Percentiles rank a stretch among this genome's conserved stretches.
These are phyloP conservation scores for Geococcyx californianus DNA, from an alignment of 2,113 vertebrate genomes.

Conservation along the genomic window DNA sequence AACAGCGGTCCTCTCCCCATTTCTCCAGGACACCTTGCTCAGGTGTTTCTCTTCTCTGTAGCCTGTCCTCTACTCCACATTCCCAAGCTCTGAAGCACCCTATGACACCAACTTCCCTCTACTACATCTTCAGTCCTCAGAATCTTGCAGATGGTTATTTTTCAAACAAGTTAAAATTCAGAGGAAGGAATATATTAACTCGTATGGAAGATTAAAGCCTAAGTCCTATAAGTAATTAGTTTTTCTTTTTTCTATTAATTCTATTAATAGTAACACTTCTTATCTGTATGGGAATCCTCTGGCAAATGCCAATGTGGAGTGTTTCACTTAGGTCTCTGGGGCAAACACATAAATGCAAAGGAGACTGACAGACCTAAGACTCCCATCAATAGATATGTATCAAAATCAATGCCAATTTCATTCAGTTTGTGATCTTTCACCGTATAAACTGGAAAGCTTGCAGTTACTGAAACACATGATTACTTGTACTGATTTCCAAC, in stretches of 20 bases:
- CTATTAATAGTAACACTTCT: neutral
- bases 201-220: neutral
- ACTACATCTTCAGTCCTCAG: neutral
- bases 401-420: neutral
- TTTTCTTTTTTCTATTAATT: neutral
- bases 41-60: rapidly evolving
- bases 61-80: neutral
- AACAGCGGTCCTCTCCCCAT: neutral
- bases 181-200: neutral
- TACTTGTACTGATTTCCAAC: neutral
- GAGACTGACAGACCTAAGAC: neutral
- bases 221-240: neutral
- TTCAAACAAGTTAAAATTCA: neutral
- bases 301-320: neutral
- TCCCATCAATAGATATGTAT: neutral
- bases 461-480: neutral
- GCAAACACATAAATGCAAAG: neutral
- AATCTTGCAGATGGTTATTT: neutral
- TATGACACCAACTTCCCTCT: neutral
- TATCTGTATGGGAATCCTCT: neutral
- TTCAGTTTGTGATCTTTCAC: neutral
- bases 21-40: neutral
- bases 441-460: neutral
- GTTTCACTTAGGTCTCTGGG: neutral
- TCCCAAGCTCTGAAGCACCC: neutral